A percentile compares a stretch with the other conserved stretches of the same genome.
Conservation (phyloP, 2,888 invertebrate genomes). For the Zeuzera pyrina region DNA sequence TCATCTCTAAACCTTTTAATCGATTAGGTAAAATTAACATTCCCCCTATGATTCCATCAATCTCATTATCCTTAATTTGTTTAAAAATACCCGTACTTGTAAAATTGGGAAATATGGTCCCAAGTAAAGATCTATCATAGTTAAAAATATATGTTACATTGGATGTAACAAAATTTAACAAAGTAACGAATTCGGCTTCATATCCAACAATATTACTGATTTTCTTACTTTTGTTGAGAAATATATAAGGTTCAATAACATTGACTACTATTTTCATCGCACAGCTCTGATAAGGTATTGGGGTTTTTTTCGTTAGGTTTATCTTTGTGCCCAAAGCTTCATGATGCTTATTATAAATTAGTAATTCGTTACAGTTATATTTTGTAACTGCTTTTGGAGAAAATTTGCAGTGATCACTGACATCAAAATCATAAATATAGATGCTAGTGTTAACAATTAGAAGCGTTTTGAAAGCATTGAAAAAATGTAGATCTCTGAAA, state of each 20-base stretch:
- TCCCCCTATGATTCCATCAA: constrained; percentile 8
- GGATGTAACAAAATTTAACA: constrained; percentile 5
- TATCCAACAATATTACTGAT: constrained; percentile 6
- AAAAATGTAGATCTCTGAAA: constrained; percentile 7
- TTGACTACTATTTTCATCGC: too few species aligned
- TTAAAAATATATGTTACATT: constrained; percentile 5
- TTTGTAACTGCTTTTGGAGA: constrained; percentile 7
- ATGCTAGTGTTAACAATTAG: constrained; percentile 2
- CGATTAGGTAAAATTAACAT: constrained; percentile 5
- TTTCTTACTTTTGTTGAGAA: constrained; percentile 2
- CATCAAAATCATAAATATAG: constrained; percentile 9
- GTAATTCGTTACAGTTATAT: constrained; percentile 2
- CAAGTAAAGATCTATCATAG: constrained; percentile 1
- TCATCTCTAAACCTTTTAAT: constrained; percentile 8
- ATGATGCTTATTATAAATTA: background rate
- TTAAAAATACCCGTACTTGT: constrained; percentile 7
- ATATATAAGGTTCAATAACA: background rate
- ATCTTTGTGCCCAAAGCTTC: too few species aligned
- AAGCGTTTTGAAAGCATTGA: constrained; percentile 9
- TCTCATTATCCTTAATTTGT: constrained; percentile 2
- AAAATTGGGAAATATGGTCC: constrained; percentile 6
- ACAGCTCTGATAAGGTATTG: too few species aligned
- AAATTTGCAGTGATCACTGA: constrained; percentile 9
- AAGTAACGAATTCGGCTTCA: constrained; percentile 9
- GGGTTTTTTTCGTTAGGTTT: too few species aligned